Percentiles rank a stretch among this genome's conserved stretches.
Evolutionary conservation across 2,797 vertebrate species (phyloP).

Genomic region (Esox lucius): DNA sequence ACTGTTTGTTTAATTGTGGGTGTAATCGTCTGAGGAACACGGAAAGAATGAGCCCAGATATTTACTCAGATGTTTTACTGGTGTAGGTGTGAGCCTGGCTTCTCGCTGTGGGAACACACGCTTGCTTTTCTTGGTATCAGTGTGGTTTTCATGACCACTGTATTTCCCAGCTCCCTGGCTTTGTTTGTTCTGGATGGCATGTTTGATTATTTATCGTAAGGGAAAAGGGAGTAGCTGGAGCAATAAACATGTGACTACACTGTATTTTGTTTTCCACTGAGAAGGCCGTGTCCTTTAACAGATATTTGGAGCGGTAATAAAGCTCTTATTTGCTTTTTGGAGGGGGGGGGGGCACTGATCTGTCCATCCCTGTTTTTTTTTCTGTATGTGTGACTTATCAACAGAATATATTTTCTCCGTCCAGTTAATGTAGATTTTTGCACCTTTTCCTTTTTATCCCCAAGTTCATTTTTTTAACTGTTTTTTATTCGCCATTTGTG

Average conservation of each 20-base stretch:
- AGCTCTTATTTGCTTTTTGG: constrained; percentile 81
- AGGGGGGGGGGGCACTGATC: constrained; percentile 52
- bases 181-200: constrained; percentile 98
- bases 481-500: constrained; percentile 51
- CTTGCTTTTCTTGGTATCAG: constrained; percentile 91
- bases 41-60: constrained; percentile 95
- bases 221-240: constrained; percentile 91
- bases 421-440: constrained; percentile 29
- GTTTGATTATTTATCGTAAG: constrained; percentile 98
- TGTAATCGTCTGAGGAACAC: constrained; percentile 88
- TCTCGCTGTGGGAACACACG: constrained; percentile 88
- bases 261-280: constrained; percentile 95
- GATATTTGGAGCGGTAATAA: constrained; percentile 85
- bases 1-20: constrained; percentile 95
- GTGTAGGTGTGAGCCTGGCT: constrained; percentile 93
- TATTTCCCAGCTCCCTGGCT: constrained; percentile 82
- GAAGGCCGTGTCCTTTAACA: constrained; percentile 89
- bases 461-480: constrained; percentile 28
- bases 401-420: constrained; percentile 56
- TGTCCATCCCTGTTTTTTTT: constrained; percentile 50
- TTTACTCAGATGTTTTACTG: constrained; percentile 95
- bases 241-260: constrained; percentile 93
- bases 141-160: constrained; percentile 87
- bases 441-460: constrained; percentile 58
- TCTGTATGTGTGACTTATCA: constrained; percentile 53